Evolutionary conservation across 2,113 vertebrate species (phyloP).

Genomic region (Labeo catla): DNA sequence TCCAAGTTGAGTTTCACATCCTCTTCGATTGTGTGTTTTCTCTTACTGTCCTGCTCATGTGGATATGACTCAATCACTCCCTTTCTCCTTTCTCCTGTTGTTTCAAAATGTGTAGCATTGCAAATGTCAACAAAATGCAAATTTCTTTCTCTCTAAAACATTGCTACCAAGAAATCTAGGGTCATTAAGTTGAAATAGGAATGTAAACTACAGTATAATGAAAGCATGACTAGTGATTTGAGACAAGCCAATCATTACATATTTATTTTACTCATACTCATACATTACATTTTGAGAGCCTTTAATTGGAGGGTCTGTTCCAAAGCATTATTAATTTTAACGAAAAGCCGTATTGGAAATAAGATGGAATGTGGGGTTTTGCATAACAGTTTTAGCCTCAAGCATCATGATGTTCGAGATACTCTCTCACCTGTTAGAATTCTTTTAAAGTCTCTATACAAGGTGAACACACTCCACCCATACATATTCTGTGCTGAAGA

Average conservation of each 20-base stretch:
- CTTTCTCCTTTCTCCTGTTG: neutral
- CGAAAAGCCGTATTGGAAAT: neutral
- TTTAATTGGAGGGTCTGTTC: neutral
- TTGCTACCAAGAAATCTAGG: neutral
- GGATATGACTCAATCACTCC: conserved; percentile 12
- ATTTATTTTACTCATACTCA: neutral
- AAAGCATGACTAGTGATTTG: neutral
- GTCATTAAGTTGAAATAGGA: neutral
- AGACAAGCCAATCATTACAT: neutral
- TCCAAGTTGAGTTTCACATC: conserved; percentile 48
- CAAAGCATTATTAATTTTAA: neutral
- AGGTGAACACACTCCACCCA: neutral
- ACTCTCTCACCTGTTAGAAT: conserved; percentile 2
- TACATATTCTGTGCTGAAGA: neutral
- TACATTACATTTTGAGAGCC: neutral
- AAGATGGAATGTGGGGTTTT: neutral
- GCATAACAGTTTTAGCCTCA: conserved; percentile 27
- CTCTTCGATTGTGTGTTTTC: conserved; percentile 27
- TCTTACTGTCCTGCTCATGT: conserved; percentile 35
- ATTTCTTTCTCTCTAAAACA: neutral
- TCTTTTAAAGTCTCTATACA: neutral
- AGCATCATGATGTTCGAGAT: conserved; percentile 6
- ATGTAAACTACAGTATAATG: neutral
- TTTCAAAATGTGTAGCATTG: conserved; percentile 14
- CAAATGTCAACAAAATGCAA: neutral